A percentile compares a stretch with the other conserved stretches of the same genome.
Evolutionary conservation across 2,888 invertebrate species (phyloP).

Genomic region (Coenonympha arcania): DNA sequence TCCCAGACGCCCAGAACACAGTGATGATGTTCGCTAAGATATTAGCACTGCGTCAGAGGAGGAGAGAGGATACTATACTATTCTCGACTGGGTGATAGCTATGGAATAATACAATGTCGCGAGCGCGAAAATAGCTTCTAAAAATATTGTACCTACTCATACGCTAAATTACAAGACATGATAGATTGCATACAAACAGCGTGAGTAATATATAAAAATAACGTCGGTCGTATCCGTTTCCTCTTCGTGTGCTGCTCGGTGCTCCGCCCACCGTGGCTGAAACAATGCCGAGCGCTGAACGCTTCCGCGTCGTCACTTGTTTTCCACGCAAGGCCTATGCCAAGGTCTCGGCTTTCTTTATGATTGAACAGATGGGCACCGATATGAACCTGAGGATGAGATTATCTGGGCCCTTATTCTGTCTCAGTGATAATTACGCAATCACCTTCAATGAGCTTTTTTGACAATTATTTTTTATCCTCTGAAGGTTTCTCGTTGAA

Average conservation of each 20-base stretch:
- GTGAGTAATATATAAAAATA: conserved; percentile 27
- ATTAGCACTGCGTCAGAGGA: too few relatives aligned
- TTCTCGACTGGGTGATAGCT: neutral
- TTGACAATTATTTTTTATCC: too few relatives aligned
- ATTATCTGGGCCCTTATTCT: too few relatives aligned
- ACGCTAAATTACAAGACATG: conserved; percentile 11
- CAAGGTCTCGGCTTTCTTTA: conserved; percentile 70
- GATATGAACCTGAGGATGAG: neutral
- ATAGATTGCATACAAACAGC: conserved; percentile 17
- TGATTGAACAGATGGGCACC: conserved; percentile 1
- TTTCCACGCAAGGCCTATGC: conserved; percentile 69
- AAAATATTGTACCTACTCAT: conserved; percentile 9
- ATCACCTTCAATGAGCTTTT: too few relatives aligned
- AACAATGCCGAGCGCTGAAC: conserved; percentile 58
- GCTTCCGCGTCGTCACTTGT: conserved; percentile 63
- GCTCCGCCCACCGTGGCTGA: conserved; percentile 35
- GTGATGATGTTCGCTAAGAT: too few relatives aligned
- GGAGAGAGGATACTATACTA: too few relatives aligned
- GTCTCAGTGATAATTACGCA: too few relatives aligned
- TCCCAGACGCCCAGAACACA: too few relatives aligned
- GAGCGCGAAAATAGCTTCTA: neutral
- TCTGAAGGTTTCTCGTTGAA: too few relatives aligned
- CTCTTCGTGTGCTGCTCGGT: conserved; percentile 22
- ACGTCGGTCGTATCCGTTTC: conserved; percentile 24
- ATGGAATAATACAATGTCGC: neutral